Conservation (phyloP, 2,113 vertebrate genomes). For the Ailurus styani region DNA sequence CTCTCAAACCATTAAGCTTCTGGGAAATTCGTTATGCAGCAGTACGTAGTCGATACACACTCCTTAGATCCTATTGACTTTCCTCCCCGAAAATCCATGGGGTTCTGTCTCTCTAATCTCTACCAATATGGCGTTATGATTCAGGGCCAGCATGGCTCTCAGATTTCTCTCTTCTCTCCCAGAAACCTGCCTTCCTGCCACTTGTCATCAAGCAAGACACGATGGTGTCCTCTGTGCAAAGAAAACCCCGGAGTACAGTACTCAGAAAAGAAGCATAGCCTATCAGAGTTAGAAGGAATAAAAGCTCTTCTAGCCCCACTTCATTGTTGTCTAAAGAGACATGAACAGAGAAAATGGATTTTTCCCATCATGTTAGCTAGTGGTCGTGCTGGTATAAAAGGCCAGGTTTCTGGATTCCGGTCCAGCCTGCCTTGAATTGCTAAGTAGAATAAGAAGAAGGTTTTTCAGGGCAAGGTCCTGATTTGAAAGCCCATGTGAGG, state of each 20-base stretch:
- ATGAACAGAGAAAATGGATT: not conserved
- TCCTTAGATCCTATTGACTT: fast-evolving
- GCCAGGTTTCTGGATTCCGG: not conserved
- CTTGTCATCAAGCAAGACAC: not conserved
- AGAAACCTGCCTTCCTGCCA: fast-evolving
- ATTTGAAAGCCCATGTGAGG: fast-evolving
- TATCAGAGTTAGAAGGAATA: not conserved
- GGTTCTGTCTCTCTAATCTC: not conserved
- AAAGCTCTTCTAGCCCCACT: fast-evolving
- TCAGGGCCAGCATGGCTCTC: not conserved
- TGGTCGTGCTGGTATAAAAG: fast-evolving
- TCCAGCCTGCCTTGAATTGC: not conserved
- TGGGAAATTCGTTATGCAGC: not conserved
- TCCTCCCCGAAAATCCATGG: fast-evolving
- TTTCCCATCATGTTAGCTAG: fast-evolving
- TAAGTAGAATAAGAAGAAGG: not conserved
- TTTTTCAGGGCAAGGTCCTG: not conserved
- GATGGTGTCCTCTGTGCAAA: too few relatives aligned
- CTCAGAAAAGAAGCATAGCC: too few relatives aligned
- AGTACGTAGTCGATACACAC: fast-evolving
- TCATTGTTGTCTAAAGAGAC: not conserved
- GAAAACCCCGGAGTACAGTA: not conserved
- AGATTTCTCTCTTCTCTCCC: not conserved
- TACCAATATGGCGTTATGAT: not conserved
- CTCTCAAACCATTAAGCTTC: not conserved